A percentile compares a stretch with the other conserved stretches of the same genome.
Conservation (phyloP, 2,797 vertebrate species). For the Syngnathus rostellatus region DNA sequence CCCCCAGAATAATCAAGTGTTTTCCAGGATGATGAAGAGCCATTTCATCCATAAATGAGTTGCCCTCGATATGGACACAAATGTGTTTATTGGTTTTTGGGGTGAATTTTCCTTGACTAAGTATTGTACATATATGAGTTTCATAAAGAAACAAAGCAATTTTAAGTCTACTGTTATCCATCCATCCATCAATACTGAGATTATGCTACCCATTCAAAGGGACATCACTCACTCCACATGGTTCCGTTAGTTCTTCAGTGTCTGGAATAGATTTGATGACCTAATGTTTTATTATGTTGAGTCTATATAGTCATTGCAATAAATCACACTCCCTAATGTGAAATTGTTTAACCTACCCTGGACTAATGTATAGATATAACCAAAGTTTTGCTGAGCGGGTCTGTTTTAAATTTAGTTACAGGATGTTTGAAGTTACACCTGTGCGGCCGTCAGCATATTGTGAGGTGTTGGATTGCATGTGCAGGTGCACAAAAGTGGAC, state of each 20-base stretch:
- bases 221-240: slow-evolving; percentile 13
- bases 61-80: not conserved
- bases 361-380: not conserved
- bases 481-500: slow-evolving; percentile 22
- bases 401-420: slow-evolving; percentile 20
- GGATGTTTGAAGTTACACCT: slow-evolving; percentile 10
- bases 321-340: slow-evolving; percentile 6
- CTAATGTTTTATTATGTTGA: slow-evolving; percentile 22
- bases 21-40: not conserved
- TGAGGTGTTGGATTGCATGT: slow-evolving; percentile 36
- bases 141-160: not conserved
- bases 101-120: not conserved
- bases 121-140: not conserved
- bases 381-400: slow-evolving; percentile 14
- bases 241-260: slow-evolving; percentile 16
- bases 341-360: slow-evolving; percentile 15
- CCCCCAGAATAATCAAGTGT: not conserved
- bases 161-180: not conserved
- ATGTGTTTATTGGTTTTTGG: not conserved
- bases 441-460: slow-evolving; percentile 20
- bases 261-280: slow-evolving; percentile 30
- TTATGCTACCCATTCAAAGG: not conserved
- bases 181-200: not conserved
- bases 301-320: not conserved
- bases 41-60: not conserved